Percentiles rank a stretch among this genome's conserved stretches.
Evolutionary conservation across 2,113 vertebrate species (phyloP).

Genomic region (Microtus oregoni): DNA sequence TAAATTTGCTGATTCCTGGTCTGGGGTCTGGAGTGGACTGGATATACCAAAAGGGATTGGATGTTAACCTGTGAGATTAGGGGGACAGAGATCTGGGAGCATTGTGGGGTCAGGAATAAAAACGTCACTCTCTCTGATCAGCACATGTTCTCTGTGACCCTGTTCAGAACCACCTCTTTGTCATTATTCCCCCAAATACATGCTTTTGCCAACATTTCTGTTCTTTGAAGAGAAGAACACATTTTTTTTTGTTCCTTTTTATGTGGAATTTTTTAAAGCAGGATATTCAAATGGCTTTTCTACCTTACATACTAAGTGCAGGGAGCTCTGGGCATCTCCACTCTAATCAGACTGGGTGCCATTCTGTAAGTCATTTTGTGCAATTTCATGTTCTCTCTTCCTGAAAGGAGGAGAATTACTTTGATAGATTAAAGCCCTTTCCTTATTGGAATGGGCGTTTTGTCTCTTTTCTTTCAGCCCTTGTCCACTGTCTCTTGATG

Average conservation of each 20-base stretch:
- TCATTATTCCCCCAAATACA: background rate
- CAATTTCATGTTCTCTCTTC: conserved; percentile 81
- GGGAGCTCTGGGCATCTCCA: conserved; percentile 65
- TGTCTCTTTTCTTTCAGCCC: conserved; percentile 71
- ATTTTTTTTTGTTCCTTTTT: conserved; percentile 53
- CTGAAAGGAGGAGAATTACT: conserved; percentile 77
- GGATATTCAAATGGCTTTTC: conserved; percentile 49
- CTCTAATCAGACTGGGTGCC: conserved; percentile 70
- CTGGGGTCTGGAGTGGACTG: background rate
- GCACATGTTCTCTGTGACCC: background rate
- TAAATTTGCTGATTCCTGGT: background rate
- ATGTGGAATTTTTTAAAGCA: background rate
- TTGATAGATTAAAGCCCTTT: conserved; percentile 80
- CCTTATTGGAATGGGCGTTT: conserved; percentile 74
- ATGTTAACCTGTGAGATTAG: background rate
- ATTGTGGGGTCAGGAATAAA: background rate
- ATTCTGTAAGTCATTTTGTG: conserved; percentile 78
- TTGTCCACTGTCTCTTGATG: conserved; percentile 56
- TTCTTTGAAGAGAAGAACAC: conserved; percentile 63
- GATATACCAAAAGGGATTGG: background rate
- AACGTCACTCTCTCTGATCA: background rate
- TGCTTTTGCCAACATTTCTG: conserved; percentile 33
- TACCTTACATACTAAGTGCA: conserved; percentile 46
- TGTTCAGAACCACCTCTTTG: background rate
- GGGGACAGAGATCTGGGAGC: background rate